Base-by-base conservation (phyloP, 1,140 invertebrate genomes). In the Bombus huntii region DNA sequence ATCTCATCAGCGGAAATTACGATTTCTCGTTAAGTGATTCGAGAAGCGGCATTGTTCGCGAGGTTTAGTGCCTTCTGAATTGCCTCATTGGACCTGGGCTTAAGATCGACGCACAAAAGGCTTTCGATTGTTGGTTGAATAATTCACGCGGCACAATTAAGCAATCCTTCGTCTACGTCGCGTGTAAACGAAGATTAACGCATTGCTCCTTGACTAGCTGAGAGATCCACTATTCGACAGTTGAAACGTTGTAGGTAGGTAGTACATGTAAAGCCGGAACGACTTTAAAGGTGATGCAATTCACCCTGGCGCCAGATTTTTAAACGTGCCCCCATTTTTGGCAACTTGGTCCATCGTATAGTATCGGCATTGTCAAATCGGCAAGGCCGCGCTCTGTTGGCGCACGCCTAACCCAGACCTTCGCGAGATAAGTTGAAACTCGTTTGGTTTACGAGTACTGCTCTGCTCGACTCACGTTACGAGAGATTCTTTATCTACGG, bases 311-410 rank as follows among this genome's bases (percentile, higher is more conserved):
- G 85, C 80, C 70, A 75, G 62, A 44, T 87, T 74, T 81, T 80
- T 71, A 53, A 80, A 25, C 31, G 37, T 88, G 85, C 37, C 72
- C 81, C 78, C 81, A 39, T 87, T 88, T 79, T 57, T 6, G 18
- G 6, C 62, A 79, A 78, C 42, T 44, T 34, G 39, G n/a, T 71
- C 37, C 68, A 83, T 83, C 66, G 39, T n/a, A 39, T 81, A 28
- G 28, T 66, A 59, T 57, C 59, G 81, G 80, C 70, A 82, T 88
- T 87, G 87, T 85, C 85, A 84, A 90, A 91, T 90, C 68, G 28
- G 12, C 83, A 84, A 91, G 89, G 85, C 81, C 74, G 68, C 15
- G 10, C 12, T 72, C 44, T 88, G 39, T 80, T 88, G 59, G 66
- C 65, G 42, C 80, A 82, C 72, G 86, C 42, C 62, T 78, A 83